Base-by-base conservation (phyloP, 2,888 invertebrate species). In the Mythimna impura region DNA sequence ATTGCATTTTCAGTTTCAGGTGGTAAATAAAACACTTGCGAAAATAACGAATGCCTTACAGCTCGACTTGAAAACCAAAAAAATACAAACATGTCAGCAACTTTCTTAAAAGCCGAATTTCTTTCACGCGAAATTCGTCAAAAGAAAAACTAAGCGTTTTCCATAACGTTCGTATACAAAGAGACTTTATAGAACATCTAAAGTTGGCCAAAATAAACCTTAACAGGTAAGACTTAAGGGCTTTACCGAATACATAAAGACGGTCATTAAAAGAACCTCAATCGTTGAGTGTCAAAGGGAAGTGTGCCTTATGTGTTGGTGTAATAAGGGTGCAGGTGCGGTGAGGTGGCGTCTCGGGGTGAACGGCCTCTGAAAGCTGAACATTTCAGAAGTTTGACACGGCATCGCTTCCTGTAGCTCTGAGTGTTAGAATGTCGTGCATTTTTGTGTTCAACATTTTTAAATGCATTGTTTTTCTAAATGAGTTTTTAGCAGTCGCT, bases 331-430 rank as follows among this genome's bases (percentile, higher is more conserved):
- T 82, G 82, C 84, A 83, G 87, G 91, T 90, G 88, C 87, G 57
- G 52, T 58, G 47, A 88, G 76, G 80, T 76, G 74, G 57, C 62
- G 84, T 78, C 81, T 85, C 82, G 87, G 89, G 93, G 94, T 95
- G 92, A 94, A 93, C 82, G 94, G 90, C 90, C 95, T 81, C 90
- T 93, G 93, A 93, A 94, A 94, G 92, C 93, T 90, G 88, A 87
- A 86, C 84, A 89, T 92, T 92, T 91, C 92, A 92, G 91, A 92
- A 93, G 92, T 94, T 94, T 93, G 91, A 93, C 93, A 94, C 92
- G 93, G 91, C 92, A 93, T 90, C 89, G 91, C 92, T 94, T 93
- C 93, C 93, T 91, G 89, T 78, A 87, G 87, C 86, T 73, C 70
- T 79, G 80, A 90, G 91, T 91, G 91, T 87, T 86, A 86, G 88